phyloP scores from a whole-genome alignment of 2,797 vertebrate species.

The Enteromius afrohamiltoni region DNA sequence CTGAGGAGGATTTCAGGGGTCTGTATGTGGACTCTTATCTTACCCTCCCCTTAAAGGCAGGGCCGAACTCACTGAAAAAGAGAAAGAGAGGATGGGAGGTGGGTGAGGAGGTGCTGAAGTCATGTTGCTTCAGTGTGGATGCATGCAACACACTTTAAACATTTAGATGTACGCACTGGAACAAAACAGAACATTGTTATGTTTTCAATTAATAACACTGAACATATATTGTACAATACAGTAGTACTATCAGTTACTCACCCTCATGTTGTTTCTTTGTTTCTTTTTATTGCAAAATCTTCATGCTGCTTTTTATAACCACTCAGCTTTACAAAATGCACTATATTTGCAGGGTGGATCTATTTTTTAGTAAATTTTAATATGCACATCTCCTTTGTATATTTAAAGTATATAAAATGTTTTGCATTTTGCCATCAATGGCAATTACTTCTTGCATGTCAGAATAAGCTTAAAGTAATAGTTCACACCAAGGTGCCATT shows the following conservation, averaged over 20 bases:
- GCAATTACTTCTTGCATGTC: no score
- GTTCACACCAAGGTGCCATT: not conserved
- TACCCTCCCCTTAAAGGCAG: slow-evolving; percentile 64
- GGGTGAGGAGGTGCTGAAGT: slow-evolving; percentile 8
- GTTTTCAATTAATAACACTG: not conserved
- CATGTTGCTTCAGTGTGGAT: not conserved
- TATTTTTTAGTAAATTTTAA: no score
- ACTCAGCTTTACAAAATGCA: no score
- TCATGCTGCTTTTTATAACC: not conserved
- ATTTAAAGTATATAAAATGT: not conserved
- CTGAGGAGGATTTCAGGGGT: slow-evolving; percentile 47
- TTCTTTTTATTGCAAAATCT: not conserved
- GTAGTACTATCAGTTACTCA: not conserved
- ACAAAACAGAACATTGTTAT: not conserved
- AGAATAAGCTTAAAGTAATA: not conserved
- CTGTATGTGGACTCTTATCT: slow-evolving; percentile 55
- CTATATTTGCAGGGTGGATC: not conserved
- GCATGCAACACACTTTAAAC: not conserved
- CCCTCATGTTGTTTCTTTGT: not conserved
- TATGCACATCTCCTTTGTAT: not conserved
- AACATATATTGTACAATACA: not conserved
- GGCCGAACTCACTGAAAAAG: slow-evolving; percentile 26
- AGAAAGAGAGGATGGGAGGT: slow-evolving; percentile 20
- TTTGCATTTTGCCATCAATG: no score
- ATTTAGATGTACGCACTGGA: not conserved